Percentiles rank a stretch among this genome's conserved stretches.
Conservation (phyloP, 2,113 vertebrate genomes). For the Dendropsophus ebraccatus region DNA sequence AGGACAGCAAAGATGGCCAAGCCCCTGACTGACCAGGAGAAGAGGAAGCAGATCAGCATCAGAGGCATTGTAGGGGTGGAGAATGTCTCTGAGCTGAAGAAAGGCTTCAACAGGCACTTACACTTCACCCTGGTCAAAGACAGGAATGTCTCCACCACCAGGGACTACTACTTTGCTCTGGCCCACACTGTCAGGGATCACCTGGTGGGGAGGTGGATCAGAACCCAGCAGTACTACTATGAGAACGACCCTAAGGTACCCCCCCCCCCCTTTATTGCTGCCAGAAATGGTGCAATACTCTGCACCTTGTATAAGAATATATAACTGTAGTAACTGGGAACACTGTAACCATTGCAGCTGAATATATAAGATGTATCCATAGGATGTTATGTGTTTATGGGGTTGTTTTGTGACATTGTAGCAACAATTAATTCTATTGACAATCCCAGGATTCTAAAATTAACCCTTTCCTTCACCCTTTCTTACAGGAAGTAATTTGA, state of each 20-base stretch:
- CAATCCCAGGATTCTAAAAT: too few species aligned
- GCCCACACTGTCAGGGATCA: slow-evolving; percentile 92
- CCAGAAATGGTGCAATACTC: not conserved
- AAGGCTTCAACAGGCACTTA: slow-evolving; percentile 89
- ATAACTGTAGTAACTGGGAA: too few species aligned
- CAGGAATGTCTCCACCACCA: slow-evolving; percentile 87
- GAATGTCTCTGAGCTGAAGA: slow-evolving; percentile 88
- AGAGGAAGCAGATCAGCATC: slow-evolving; percentile 92
- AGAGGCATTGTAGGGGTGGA: slow-evolving; percentile 88
- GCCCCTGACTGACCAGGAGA: slow-evolving; percentile 89
- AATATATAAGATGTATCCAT: too few species aligned
- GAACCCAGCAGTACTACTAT: slow-evolving; percentile 93
- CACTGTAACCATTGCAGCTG: too few species aligned
- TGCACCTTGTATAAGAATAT: too few species aligned
- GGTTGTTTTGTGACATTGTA: too few species aligned
- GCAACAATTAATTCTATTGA: too few species aligned
- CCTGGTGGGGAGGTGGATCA: slow-evolving; percentile 92
- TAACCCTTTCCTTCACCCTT: not conserved
- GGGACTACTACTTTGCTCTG: slow-evolving; percentile 91
- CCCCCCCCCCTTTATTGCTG: not conserved
- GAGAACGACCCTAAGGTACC: slow-evolving; percentile 89
- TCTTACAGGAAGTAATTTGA: not conserved
- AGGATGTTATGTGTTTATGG: too few species aligned
- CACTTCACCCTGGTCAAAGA: slow-evolving; percentile 96
- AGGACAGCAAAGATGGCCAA: slow-evolving; percentile 76